A percentile compares a stretch with the other conserved stretches of the same genome.
Conservation (phyloP, 37 sponge, comb jelly and placozoan genomes). For the Halisarca cf. caerulea region DNA sequence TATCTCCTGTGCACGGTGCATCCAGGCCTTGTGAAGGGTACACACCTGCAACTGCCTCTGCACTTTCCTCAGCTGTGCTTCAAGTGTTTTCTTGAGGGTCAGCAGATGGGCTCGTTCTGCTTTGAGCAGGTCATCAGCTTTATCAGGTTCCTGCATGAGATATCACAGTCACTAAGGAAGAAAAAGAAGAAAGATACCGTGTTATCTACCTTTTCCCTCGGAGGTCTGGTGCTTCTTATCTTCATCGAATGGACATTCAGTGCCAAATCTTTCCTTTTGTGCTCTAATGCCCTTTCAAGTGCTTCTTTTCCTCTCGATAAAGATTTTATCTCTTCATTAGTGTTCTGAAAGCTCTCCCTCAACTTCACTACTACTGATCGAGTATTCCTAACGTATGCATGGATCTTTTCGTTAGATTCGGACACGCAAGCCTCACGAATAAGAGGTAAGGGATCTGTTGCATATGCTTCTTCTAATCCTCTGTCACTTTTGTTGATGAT, state of each 20-base stretch:
- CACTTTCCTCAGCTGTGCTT: constrained; percentile 49
- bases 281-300: constrained; percentile 75
- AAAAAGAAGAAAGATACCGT: neutral
- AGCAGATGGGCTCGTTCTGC: constrained; percentile 47
- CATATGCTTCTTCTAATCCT: neutral
- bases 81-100: constrained; percentile 46
- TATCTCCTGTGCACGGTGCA: neutral
- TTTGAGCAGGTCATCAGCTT: constrained; percentile 39
- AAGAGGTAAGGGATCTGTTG: constrained; percentile 53
- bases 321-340: constrained; percentile 71
- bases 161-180: neutral
- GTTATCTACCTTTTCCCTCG: constrained; percentile 63
- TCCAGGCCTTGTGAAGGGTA: neutral
- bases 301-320: constrained; percentile 53
- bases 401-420: constrained; percentile 59
- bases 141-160: constrained; percentile 44
- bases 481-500: constrained; percentile 44
- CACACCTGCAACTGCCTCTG: constrained; percentile 50
- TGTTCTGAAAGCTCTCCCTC: constrained; percentile 27
- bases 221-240: constrained; percentile 47
- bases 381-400: constrained; percentile 47
- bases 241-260: constrained; percentile 45
- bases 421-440: constrained; percentile 56
- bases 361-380: constrained; percentile 56
- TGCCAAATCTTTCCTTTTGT: constrained; percentile 63